Conservation (phyloP, 2,888 invertebrate species). For the Griposia aprilina region DNA sequence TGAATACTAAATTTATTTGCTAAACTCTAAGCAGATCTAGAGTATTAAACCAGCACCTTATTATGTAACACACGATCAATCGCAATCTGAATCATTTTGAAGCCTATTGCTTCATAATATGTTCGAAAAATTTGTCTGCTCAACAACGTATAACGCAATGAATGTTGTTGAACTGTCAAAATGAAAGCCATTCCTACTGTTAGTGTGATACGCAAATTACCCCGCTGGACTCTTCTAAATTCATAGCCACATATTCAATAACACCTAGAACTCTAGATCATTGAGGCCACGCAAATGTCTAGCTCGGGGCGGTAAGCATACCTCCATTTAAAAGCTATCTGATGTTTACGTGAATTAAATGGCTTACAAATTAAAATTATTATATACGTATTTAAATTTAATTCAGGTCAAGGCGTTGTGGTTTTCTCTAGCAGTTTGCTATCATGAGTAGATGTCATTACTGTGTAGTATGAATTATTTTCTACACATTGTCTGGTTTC, state of each 20-base stretch:
- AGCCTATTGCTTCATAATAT: too few relatives aligned
- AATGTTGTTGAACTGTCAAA: too few relatives aligned
- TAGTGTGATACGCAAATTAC: too few relatives aligned
- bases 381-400: constrained; percentile 16
- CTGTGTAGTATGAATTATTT: not conserved
- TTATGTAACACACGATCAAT: too few relatives aligned
- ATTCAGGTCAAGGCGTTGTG: constrained; percentile 1
- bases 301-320: constrained; percentile 17
- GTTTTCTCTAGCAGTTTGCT: not conserved
- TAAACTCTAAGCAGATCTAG: not conserved
- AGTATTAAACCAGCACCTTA: not conserved
- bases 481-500: not conserved
- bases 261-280: constrained; percentile 27
- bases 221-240: not conserved
- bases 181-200: too few relatives aligned
- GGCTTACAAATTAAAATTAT: not conserved
- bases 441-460: not conserved
- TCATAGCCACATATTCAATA: constrained; percentile 14
- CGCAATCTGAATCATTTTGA: too few relatives aligned
- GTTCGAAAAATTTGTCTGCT: too few relatives aligned
- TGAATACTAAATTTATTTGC: too few relatives aligned
- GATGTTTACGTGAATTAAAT: constrained; percentile 6
- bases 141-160: too few relatives aligned
- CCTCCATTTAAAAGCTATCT: constrained; percentile 2
- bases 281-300: constrained; percentile 23